Percentiles rank a stretch among this genome's conserved stretches.
Evolutionary conservation across 2,113 vertebrate genomes (phyloP).

Genomic region (Mus musculus): DNA sequence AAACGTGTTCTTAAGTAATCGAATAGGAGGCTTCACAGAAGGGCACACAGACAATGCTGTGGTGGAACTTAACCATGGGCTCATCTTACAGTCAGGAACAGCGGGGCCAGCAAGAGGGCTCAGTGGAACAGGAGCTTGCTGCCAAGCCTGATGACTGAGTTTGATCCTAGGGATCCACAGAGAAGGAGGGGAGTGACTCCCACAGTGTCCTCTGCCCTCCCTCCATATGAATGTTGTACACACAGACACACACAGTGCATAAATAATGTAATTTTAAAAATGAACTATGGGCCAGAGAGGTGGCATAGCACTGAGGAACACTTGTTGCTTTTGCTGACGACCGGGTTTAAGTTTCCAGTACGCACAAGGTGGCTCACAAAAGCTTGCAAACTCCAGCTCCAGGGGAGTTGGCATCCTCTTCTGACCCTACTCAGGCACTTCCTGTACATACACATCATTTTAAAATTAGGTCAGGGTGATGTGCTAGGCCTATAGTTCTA

Average conservation of each 20-base stretch:
- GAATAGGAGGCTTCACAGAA: slow-evolving; percentile 31
- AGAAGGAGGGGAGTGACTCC: neutral
- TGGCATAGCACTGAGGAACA: neutral
- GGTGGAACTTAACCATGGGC: neutral
- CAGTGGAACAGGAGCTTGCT: neutral
- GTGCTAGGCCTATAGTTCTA: neutral
- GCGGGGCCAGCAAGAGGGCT: neutral
- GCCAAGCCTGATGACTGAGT: neutral
- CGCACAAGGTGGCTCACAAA: neutral
- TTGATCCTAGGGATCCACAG: neutral
- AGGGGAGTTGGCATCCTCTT: neutral
- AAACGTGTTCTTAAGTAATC: slow-evolving; percentile 60
- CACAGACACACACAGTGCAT: neutral
- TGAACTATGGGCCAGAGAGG: neutral
- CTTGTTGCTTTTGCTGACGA: neutral
- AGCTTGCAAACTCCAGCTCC: neutral
- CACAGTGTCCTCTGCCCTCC: neutral
- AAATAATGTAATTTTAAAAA: neutral
- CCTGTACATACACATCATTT: neutral
- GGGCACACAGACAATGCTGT: neutral
- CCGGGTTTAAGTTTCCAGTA: neutral
- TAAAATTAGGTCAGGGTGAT: neutral
- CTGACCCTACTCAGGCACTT: neutral
- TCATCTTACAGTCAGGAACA: neutral
- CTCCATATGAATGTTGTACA: neutral